These are phyloP conservation scores for Notechis scutatus DNA, from an alignment of 2,113 vertebrate genomes.

Conservation along the genomic window DNA sequence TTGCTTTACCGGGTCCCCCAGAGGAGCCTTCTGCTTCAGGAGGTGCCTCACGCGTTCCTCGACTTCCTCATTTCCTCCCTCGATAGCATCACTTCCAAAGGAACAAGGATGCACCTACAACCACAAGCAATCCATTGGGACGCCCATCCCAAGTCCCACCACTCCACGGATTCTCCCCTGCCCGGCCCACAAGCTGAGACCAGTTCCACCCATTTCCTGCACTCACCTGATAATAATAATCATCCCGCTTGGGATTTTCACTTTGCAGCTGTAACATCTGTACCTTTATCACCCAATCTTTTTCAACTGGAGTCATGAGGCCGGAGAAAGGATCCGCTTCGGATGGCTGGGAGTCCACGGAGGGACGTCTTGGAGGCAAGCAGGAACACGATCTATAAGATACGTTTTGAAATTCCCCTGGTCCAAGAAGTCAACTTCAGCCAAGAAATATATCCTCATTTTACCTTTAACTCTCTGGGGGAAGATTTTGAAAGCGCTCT, in stretches of 20 bases:
- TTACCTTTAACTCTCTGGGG: neutral
- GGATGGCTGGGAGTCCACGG: slow-evolving; percentile 70
- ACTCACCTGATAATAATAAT: slow-evolving; percentile 94
- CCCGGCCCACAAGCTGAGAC: neutral
- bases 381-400: neutral
- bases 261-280: slow-evolving; percentile 96
- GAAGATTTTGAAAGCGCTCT: neutral
- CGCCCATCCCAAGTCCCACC: neutral
- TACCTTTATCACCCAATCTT: slow-evolving; percentile 90
- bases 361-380: slow-evolving; percentile 44
- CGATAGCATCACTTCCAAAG: neutral
- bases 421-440: neutral
- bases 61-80: neutral
- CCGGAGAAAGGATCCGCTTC: slow-evolving; percentile 77
- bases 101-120: too few species aligned
- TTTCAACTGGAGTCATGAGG: slow-evolving; percentile 88
- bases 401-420: neutral
- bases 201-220: too few species aligned
- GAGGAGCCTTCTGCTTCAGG: neutral
- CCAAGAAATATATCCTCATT: neutral
- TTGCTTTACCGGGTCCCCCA: too few species aligned
- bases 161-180: neutral
- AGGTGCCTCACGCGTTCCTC: neutral
- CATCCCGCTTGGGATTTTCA: slow-evolving; percentile 83
- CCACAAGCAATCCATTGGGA: neutral